Evolutionary conservation across 1,140 invertebrate genomes (phyloP), one percentile per base, ranked within the genome.

Genomic region (Lerema accius): DNA sequence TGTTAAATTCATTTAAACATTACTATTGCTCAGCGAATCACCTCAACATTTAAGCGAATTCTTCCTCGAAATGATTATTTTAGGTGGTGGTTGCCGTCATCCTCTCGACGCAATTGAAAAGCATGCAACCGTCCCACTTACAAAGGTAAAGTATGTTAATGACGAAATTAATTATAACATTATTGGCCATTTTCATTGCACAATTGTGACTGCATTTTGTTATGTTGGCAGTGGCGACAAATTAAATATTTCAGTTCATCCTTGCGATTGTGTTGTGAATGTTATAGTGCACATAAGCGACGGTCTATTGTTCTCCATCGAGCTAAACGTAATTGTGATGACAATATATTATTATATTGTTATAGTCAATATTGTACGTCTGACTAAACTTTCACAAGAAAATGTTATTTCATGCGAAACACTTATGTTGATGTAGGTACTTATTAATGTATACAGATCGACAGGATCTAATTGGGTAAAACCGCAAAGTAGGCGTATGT

Each of bases 81-180:
- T 65, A 65, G 63, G 63, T 65, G 63, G 63, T 58, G 55, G 16
- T 60, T 46, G 55, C 55, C 10, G 56, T 39, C 19, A 51, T 40
- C 56, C 39, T 40, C 17, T 16, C 48, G 28, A 15, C 17, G 55
- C 32, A 15, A 48, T 48, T 46, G 48, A 59, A 65, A 65, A 59
- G 28, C 50, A 64, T 62, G 63, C 55, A 55, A 60, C 58, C 50
- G 62, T 63, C 67, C 28, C 56, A 35, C 23, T 65, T 23, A 71
- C 69, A 75, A 32, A 81, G 76, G 78, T 81, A 81, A 78, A 63
- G 65, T 73, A 76, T 71, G 50, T 71, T 67, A 75, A 64, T 63
- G 56, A 67, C 62, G 53, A 49, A 73, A 64, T 65, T 63, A 67
- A 70, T 68, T 68, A 68, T 65, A 59, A 59, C 63, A 59, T 46